A percentile compares a stretch with the other conserved stretches of the same genome.
phyloP scores from a whole-genome alignment of 2,113 vertebrate species.

The Neomonachus schauinslandi region DNA sequence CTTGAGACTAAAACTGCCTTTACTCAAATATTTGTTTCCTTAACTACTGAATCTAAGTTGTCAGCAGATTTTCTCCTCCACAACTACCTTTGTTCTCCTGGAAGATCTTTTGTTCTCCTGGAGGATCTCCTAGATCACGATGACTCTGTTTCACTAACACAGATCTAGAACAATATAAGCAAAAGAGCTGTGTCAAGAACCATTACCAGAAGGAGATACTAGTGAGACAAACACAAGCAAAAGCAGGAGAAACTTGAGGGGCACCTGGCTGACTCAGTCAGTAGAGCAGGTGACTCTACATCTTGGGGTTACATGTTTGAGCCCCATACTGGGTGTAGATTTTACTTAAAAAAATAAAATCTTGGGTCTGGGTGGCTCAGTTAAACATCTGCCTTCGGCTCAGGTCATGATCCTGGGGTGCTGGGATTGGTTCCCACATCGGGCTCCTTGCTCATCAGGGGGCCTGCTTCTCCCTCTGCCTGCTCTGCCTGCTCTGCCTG shows the following conservation, averaged over 20 bases:
- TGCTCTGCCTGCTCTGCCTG: no score
- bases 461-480: no score
- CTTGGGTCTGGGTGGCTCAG: background rate
- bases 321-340: background rate
- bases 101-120: background rate
- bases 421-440: no score
- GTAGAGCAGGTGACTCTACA: background rate
- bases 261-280: background rate
- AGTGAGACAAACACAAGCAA: background rate
- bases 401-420: no score
- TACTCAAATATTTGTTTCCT: slow-evolving; percentile 20
- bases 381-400: no score
- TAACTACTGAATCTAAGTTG: background rate
- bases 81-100: slow-evolving; percentile 13
- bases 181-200: slow-evolving; percentile 33
- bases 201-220: background rate
- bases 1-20: slow-evolving; percentile 31
- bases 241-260: slow-evolving; percentile 20
- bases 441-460: no score
- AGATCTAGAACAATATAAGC: background rate
- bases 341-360: background rate
- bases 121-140: background rate
- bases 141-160: slow-evolving; percentile 5
- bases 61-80: background rate
- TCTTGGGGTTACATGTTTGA: background rate